phyloP scores from a whole-genome alignment of 2,113 vertebrate species.

The Zapornia atra region DNA sequence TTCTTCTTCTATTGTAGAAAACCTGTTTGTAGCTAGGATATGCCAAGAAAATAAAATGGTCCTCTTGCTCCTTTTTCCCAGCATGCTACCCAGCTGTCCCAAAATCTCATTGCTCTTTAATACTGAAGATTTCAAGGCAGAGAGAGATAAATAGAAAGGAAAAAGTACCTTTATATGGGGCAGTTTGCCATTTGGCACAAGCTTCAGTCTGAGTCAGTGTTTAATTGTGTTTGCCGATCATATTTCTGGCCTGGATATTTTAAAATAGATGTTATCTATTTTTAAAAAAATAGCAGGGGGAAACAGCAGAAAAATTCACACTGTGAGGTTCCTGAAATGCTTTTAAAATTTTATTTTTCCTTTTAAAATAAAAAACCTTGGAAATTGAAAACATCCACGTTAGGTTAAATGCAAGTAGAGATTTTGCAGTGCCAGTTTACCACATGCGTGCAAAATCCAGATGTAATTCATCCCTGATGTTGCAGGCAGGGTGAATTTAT shows the following conservation, averaged over 20 bases:
- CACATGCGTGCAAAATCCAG: neutral
- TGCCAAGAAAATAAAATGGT: conserved; percentile 31
- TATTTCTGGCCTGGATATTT: neutral
- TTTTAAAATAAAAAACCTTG: neutral
- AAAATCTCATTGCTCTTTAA: conserved; percentile 1
- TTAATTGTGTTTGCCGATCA: conserved; percentile 25
- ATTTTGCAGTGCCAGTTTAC: neutral
- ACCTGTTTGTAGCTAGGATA: neutral
- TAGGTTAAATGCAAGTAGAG: neutral
- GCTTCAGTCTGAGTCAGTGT: neutral
- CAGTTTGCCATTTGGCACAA: neutral
- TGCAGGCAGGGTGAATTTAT: neutral
- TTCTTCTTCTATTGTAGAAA: conserved; percentile 13
- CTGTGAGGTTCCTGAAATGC: neutral
- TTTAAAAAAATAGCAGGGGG: neutral
- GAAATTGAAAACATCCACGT: neutral
- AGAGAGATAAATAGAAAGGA: conserved; percentile 32
- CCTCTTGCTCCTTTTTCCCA: conserved; percentile 17
- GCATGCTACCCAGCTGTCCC: conserved; percentile 8
- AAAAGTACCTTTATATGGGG: conserved; percentile 3
- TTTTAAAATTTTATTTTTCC: neutral
- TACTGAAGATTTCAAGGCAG: neutral
- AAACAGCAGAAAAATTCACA: neutral
- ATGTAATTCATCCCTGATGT: neutral
- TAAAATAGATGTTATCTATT: neutral